Base-by-base conservation (phyloP, 2,797 vertebrate species). In the Scomberomorus guttatus region DNA sequence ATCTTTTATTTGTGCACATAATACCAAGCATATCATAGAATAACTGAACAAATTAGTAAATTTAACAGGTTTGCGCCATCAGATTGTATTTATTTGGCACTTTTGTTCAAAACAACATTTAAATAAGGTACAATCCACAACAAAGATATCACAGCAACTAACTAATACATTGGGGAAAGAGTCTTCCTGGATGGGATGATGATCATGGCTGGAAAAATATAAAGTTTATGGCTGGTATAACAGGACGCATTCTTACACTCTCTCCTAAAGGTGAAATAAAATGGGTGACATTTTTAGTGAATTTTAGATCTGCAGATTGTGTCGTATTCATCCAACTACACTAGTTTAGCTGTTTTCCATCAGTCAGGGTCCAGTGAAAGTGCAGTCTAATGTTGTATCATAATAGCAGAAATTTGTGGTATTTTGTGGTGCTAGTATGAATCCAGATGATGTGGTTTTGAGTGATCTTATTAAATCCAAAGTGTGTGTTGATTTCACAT, bases 1-100 rank as follows among this genome's bases (percentile, higher is more conserved):
- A 58, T 70, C 6, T n/a, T 15, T 48, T 55, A 44, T 51, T 14
- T 80, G 54, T 69, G 24, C 52, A 37, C 46, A 27, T 57, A 17
- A n/a, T 17, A 56, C 48, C 3, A 14, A 25, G 39, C 20, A 4
- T n/a, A 3, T 56, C 2, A 50, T 5, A 50, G 22, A 46, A 46
- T 2, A 11, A 6, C 37, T 15, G 6, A 55, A 34, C 0, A 75
- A 52, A 44, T 9, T 2, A 15, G 13, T 58, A 27, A 62, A 11
- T 17, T 57, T 20, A 25, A 22, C 42, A 34, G 20, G 8, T 55
- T 59, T 77, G 37, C 51, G n/a, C 20, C 57, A 25, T 60, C 6
- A 25, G 10, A 54, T 22, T 54, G 3, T 18, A 18, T 46, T 46
- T 18, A 46, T 46, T 46, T 46, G 44, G 44, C 44, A 17, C 15